These are phyloP conservation scores for Camponotus fellah DNA, from an alignment of 2,888 invertebrate genomes.

Conservation along the genomic window DNA sequence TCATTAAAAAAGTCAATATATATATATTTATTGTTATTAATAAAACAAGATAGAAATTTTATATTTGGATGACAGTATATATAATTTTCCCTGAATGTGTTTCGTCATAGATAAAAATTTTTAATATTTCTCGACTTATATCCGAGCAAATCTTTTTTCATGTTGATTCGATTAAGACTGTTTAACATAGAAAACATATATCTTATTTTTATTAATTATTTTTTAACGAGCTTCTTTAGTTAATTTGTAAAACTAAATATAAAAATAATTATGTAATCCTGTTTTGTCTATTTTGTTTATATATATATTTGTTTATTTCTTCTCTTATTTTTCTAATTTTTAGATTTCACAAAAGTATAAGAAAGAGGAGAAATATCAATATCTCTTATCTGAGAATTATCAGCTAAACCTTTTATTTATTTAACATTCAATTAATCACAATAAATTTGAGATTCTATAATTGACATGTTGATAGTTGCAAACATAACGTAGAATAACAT, in stretches of 20 bases:
- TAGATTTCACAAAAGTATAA: too few relatives aligned
- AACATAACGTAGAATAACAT: conserved; percentile 77
- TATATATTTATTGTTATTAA: conserved; percentile 83
- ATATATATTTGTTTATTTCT: not conserved
- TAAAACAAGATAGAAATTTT: conserved; percentile 74
- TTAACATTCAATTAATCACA: conserved; percentile 77
- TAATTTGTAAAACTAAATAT: not conserved
- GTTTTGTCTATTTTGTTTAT: not conserved
- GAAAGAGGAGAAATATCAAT: not conserved
- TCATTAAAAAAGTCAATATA: conserved; percentile 65
- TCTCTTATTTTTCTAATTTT: not conserved
- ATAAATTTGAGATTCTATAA: conserved; percentile 75
- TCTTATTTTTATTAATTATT: not conserved
- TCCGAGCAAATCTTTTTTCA: not conserved
- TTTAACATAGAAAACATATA: not conserved
- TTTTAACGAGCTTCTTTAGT: not conserved
- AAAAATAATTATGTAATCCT: not conserved
- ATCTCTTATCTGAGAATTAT: not conserved
- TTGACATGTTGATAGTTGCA: conserved; percentile 76
- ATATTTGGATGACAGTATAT: not conserved
- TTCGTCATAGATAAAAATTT: not conserved
- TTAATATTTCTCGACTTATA: not conserved
- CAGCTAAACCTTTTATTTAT: conserved; percentile 75
- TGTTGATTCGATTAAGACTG: not conserved
- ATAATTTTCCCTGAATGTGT: not conserved